Percentiles rank a stretch among this genome's conserved stretches.
Conservation (phyloP, 1,140 invertebrate genomes). For the Neodiprion lecontei region DNA sequence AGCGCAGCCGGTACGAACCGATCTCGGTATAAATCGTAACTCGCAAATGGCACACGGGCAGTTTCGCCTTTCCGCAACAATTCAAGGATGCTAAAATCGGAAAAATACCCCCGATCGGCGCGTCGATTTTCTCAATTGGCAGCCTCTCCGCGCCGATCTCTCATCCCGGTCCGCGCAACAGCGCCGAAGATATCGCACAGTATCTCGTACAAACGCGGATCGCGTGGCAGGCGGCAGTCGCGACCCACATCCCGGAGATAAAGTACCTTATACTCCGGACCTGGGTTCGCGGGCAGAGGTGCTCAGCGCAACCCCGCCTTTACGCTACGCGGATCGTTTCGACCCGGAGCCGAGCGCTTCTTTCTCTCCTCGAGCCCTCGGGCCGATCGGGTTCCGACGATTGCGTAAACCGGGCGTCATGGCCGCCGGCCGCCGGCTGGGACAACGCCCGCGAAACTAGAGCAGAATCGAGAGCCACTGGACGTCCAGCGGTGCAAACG, state of each 20-base stretch:
- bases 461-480: constrained; percentile 30
- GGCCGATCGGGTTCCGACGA: constrained; percentile 22
- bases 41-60: too few relatives aligned
- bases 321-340: constrained; percentile 24
- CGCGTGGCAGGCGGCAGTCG: constrained; percentile 53
- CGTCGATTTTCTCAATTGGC: background rate
- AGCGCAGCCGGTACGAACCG: too few relatives aligned
- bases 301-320: constrained; percentile 51
- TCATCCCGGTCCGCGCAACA: constrained; percentile 39
- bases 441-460: background rate
- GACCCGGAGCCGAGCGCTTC: constrained; percentile 20
- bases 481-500: constrained; percentile 20
- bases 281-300: constrained; percentile 48
- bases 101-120: too few relatives aligned
- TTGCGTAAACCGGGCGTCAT: background rate
- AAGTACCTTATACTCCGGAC: constrained; percentile 40
- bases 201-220: constrained; percentile 21
- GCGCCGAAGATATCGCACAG: constrained; percentile 32
- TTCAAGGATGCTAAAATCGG: too few relatives aligned
- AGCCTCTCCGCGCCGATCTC: background rate
- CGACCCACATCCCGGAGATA: constrained; percentile 56
- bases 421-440: too few relatives aligned
- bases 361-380: constrained; percentile 33
- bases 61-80: too few relatives aligned
- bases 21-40: too few relatives aligned